These are phyloP conservation scores for Ceratosolen solmsi DNA, from an alignment of 1,140 invertebrate species.

Conservation along the genomic window DNA sequence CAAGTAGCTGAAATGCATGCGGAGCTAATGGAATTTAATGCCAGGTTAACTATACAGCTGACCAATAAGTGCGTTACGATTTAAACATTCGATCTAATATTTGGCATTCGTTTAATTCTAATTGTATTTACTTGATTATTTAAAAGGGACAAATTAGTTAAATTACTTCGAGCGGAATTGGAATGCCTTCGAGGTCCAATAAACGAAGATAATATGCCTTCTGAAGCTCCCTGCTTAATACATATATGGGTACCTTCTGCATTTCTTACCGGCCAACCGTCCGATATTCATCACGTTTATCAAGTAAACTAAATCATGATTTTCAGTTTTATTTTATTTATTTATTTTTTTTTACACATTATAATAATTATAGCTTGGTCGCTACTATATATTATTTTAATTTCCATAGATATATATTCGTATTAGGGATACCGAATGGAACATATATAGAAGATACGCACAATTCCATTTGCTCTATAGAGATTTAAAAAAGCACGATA, in stretches of 20 bases:
- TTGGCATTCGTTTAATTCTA: too few species aligned
- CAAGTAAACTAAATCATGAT: constrained; percentile 77
- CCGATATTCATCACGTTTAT: constrained; percentile 89
- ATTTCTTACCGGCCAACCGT: constrained; percentile 86
- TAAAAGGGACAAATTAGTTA: constrained; percentile 79
- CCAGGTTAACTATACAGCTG: constrained; percentile 72
- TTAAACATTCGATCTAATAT: neutral
- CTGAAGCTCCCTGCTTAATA: constrained; percentile 76
- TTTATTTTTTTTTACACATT: neutral
- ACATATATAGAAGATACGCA: constrained; percentile 92
- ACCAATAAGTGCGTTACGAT: constrained; percentile 60
- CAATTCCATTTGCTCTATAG: constrained; percentile 90
- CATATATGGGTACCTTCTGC: constrained; percentile 93
- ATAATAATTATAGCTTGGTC: neutral
- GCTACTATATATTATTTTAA: constrained; percentile 10
- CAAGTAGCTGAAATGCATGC: constrained; percentile 98
- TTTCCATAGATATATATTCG: constrained; percentile 83
- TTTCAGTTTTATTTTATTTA: too few species aligned
- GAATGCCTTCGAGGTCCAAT: constrained; percentile 81
- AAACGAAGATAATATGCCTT: constrained; percentile 71
- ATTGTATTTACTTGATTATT: neutral
- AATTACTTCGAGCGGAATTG: constrained; percentile 79
- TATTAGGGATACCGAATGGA: constrained; percentile 92
- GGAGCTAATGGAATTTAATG: constrained; percentile 95
- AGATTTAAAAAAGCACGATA: constrained; percentile 87